Evolutionary conservation across 1,140 invertebrate genomes (phyloP).

Genomic region (Archegozetes longisetosus): DNA sequence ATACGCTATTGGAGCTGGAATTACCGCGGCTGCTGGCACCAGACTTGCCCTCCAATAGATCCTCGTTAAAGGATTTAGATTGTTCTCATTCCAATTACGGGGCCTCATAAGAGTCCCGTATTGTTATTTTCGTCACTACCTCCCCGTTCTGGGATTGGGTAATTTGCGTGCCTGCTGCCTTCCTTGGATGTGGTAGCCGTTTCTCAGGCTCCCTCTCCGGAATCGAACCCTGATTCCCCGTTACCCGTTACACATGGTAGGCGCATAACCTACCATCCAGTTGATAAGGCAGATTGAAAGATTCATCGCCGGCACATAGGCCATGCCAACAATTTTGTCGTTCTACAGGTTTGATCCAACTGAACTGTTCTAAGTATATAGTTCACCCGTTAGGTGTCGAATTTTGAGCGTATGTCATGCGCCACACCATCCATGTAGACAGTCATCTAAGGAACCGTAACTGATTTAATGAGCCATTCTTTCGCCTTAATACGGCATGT

Average conservation of each 20-base stretch:
- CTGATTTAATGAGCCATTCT: too few species aligned
- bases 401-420: not conserved
- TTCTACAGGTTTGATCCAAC: too few species aligned
- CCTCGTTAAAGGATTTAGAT: conserved; percentile 74
- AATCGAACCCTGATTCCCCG: conserved; percentile 40
- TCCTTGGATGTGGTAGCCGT: conserved; percentile 82
- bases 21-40: conserved; percentile 53
- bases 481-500: too few species aligned
- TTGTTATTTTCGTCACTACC: conserved; percentile 72
- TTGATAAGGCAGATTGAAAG: too few species aligned
- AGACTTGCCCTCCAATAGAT: conserved; percentile 77
- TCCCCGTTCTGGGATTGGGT: conserved; percentile 61
- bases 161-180: conserved; percentile 76
- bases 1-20: conserved; percentile 78
- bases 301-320: too few species aligned
- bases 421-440: too few species aligned
- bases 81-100: conserved; percentile 75
- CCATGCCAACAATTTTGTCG: too few species aligned
- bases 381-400: not conserved
- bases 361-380: not conserved
- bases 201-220: conserved; percentile 64
- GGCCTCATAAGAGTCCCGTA: conserved; percentile 55
- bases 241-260: conserved; percentile 35
- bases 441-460: too few species aligned
- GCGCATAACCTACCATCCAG: too few species aligned